phyloP scores from a whole-genome alignment of 1,140 invertebrate genomes.

The roundworm (Caenorhabditis elegans) region DNA sequence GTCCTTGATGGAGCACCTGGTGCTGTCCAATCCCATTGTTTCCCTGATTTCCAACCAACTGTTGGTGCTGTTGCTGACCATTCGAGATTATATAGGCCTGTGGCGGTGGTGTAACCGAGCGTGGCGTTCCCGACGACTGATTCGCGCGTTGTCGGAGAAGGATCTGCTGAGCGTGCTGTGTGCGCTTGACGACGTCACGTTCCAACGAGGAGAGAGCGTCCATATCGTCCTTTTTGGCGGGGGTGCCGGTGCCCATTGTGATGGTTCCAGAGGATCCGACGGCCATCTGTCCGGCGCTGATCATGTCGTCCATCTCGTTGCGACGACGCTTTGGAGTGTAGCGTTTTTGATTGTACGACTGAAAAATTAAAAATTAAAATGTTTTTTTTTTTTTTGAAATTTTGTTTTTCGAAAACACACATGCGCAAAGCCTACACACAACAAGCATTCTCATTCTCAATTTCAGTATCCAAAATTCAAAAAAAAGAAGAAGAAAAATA shows the following conservation, averaged over 20 bases:
- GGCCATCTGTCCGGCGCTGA: slow-evolving; percentile 2
- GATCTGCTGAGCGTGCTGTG: slow-evolving; percentile 48
- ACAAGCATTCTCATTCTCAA: not conserved
- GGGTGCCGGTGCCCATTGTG: not conserved
- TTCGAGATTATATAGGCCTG: not conserved
- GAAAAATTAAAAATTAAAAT: not conserved
- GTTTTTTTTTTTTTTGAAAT: no score
- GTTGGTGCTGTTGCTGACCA: not conserved
- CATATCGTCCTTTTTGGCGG: slow-evolving; percentile 38
- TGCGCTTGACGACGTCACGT: slow-evolving; percentile 47
- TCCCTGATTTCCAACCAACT: not conserved
- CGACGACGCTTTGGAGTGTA: slow-evolving; percentile 47
- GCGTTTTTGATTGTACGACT: slow-evolving; percentile 48
- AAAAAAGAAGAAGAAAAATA: not conserved
- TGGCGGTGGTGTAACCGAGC: not conserved
- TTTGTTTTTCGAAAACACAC: no score
- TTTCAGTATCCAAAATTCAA: not conserved
- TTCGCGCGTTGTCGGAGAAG: not conserved
- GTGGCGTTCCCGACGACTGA: not conserved
- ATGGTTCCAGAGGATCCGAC: slow-evolving; percentile 5
- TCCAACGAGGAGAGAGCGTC: slow-evolving; percentile 46
- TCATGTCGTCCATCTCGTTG: slow-evolving; percentile 17
- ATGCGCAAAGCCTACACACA: not conserved
- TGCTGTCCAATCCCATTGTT: slow-evolving; percentile 2
- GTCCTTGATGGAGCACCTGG: not conserved